These are phyloP conservation scores for Hecatera dysodea DNA, from an alignment of 2,888 invertebrate species.

Conservation along the genomic window DNA sequence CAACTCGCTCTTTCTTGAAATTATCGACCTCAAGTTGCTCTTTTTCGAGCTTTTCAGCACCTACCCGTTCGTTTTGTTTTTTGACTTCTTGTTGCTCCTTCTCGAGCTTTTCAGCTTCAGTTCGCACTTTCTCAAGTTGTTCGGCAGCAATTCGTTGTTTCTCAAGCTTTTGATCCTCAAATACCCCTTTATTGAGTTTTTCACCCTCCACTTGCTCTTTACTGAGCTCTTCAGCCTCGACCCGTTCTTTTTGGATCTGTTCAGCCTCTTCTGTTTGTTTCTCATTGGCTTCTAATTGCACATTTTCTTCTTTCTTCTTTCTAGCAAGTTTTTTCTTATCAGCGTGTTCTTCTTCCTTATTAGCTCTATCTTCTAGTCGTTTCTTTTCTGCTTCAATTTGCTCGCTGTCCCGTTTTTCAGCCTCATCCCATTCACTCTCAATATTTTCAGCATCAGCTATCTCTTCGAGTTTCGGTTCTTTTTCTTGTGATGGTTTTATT, in stretches of 20 bases:
- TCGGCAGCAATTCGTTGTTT: neutral
- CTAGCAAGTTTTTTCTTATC: slow-evolving; percentile 11
- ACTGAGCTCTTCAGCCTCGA: neutral
- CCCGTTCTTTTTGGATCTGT: neutral
- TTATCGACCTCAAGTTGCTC: neutral
- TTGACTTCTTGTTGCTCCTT: too few species aligned
- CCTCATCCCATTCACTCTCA: slow-evolving; percentile 21
- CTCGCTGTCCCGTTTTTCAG: slow-evolving; percentile 35
- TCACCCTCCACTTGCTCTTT: neutral
- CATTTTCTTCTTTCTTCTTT: slow-evolving; percentile 11
- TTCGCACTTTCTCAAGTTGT: neutral
- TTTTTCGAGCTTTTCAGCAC: neutral
- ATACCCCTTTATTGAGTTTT: neutral
- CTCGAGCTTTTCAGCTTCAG: neutral
- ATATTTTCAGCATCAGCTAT: slow-evolving; percentile 17
- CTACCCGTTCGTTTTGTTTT: too few species aligned
- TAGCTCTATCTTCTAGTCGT: slow-evolving; percentile 10
- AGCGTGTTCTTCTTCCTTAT: slow-evolving; percentile 14
- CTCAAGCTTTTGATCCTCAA: neutral
- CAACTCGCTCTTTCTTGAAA: neutral
- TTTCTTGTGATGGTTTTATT: neutral
- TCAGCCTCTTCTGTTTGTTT: neutral
- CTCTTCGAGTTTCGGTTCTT: slow-evolving; percentile 36
- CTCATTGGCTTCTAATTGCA: neutral
- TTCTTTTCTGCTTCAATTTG: slow-evolving; percentile 13